Evolutionary conservation across 2,797 vertebrate species (phyloP), one percentile per base, ranked within the genome.

Genomic region (Adelosebastes latens): DNA sequence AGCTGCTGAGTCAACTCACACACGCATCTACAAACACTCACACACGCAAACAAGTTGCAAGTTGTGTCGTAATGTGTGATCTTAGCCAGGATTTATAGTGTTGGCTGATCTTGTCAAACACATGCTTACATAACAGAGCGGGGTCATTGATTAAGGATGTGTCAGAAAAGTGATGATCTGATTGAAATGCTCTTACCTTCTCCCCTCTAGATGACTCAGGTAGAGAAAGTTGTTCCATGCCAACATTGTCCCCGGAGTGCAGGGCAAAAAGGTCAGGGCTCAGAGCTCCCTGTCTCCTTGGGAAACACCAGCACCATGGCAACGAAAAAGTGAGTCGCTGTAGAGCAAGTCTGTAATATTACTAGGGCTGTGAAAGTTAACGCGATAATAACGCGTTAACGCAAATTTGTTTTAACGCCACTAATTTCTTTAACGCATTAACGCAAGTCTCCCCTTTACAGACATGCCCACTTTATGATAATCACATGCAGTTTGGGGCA

Each of bases 1-100:
- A 86, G 79, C 77, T 84, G 88, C 92, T 84, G 87, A 91, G 89
- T 91, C 77, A 87, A 82, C 79, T 55, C 74, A 69, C 55, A 56
- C 36, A 55, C 52, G 42, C 64, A 53, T 62, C 3, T 5, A 72
- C 55, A 74, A 18, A 73, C 60, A 63, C 64, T 58, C 32, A 68
- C 61, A 42, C 10, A 67, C 22, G 36, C 36, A 56, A n/a, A 82
- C 64, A 81, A 75, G 42, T 70, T 12, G 27, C 53, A 65, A 66
- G 68, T 60, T 75, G 69, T 83, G 78, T 73, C 1, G 12, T 59
- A 77, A 68, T 3, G 18, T 34, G 80, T 75, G 34, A 66, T 76
- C 24, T 75, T 55, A 49, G 49, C 11, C 12, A 36, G 39, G 69
- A 64, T 80, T 71, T 82, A 39, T 55, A 6, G 29, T n/a, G 62